Evolutionary conservation across 2,888 invertebrate species (phyloP), one percentile per base, ranked within the genome.

Genomic region (Ceriagrion tenellum): DNA sequence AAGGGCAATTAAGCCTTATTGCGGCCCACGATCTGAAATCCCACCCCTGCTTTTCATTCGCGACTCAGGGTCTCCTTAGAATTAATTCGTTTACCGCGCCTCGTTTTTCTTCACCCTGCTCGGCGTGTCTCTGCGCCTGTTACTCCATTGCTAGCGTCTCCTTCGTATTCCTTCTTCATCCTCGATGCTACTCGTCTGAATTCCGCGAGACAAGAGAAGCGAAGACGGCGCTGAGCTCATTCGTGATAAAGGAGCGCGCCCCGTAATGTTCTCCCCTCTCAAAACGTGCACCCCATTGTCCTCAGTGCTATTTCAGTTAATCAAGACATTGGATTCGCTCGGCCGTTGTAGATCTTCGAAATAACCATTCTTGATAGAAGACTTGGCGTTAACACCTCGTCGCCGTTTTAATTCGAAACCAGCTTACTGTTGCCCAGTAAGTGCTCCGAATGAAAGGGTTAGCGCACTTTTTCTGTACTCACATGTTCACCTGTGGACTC

Each of bases 1-100:
- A 88, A n/a, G n/a, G 88, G 88, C 35, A 88, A 88, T 88, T 88
- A 88, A 63, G 23, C 63, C 63, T 63, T 63, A 23, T 63, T 63
- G 63, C 63, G 23, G 40, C 40, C 20, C 40, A 40, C 88, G 88
- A 88, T 88, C 88, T 63, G 63, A 63, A 69, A 88, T 88, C 88
- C 40, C 88, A 88, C 40, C 88, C 40, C 23, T 16, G 47, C 88
- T 35, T 40, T 88, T 47, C 35, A 88, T 88, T 88, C 88, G 18
- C 88, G 20, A 40, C 40, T 47, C 47, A 4, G 47, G 2, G 47
- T 47, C 2, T 47, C 47, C 4, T 0, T 18, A 23, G 4, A 40
- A 23, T 88, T 40, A 88, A 88, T 88, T 88, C 88, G 18, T 47
- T 23, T 4, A 23, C 69, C 26, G 6, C n/a, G 69, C 69, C 23